Base-by-base conservation (phyloP, 2,113 vertebrate species). In the Pitta sordida region DNA sequence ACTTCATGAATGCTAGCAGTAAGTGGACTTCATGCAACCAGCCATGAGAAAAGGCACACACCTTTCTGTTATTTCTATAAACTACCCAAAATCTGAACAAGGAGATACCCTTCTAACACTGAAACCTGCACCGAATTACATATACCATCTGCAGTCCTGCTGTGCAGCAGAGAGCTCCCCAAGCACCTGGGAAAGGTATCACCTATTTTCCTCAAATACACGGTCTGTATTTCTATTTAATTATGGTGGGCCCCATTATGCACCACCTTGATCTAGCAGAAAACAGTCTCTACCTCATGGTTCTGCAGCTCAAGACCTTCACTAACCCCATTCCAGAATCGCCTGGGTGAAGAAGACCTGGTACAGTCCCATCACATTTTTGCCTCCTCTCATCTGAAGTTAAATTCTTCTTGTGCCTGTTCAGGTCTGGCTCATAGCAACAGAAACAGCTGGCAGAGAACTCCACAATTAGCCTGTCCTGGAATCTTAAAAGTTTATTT, bases 401-500 rank as follows among this genome's bases (percentile, higher is more conserved):
- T 19, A 86, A 88, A 52, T 10, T 76, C 49, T 27, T 36, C 63
- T 80, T 0, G 0, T 7, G 7, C 43, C 37, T 2, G 0, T 64
- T 75, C 86, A 68, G 56, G 55, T 81, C 65, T 34, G n/a, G 19
- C 68, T 75, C 53, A 86, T 59, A 64, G 68, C 7, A 3, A 71
- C 13, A 83, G 59, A 96, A 96, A 89, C 75, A 94, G 69, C 86
- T 95, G 83, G 85, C 74, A 89, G 67, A 74, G 21, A 51, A 76
- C 58, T 83, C 70, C 7, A 1, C 2, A 3, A 79, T 82, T 73
- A 92, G 77, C 86, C 58, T 63, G 65, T 36, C 51, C 63, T 88
- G 84, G 69, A 93, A 94, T 75, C 68, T 29, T 44, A 41, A 58
- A 58, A 94, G 85, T 90, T 94, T 83, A 85, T 96, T 96, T 91